Base-by-base conservation (phyloP, 2,797 vertebrate genomes). In the Gastrophryne carolinensis region DNA sequence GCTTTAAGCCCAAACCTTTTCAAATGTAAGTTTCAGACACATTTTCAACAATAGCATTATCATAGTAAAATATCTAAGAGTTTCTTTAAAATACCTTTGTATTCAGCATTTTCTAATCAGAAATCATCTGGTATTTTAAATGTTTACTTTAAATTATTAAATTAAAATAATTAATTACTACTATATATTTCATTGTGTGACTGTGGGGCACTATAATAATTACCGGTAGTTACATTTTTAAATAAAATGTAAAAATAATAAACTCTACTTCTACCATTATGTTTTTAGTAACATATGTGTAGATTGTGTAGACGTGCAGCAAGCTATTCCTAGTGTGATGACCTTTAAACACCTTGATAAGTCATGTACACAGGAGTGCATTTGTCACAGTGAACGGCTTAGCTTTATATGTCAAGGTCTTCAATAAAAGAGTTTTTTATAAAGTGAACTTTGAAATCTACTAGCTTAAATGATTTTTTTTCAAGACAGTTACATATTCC, bases 341-440 rank as follows among this genome's bases (percentile, higher is more conserved):
- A 76, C 73, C 65, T 76, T 62, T 76, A 65, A 61, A 63, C 54
- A 69, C 17, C 13, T 19, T 54, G n/a, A 30, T 7, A 56, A 58
- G 50, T 70, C 23, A 71, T 47, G 24, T 72, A 24, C 11, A 72
- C 7, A n/a, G 23, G 11, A 52, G 23, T 15, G 19, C 37, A 78
- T 71, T 56, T 72, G 39, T 72, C 50, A 57, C 9, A 30, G 60
- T 78, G 60, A 65, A 72, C 65, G 52, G 37, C 37, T 72, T 32
- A 69, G 49, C 52, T 32, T 54, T 56, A 44, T 26, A 57, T 72
- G 60, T 65, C 52, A 72, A 64, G 41, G 23, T 65, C 50, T 57
- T 64, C 50, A 72, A 57, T 78, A 72, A 72, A 65, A 78, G 26
- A 54, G 26, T 49, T 77, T 77, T 73, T 72, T 65, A 78, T 58